Percentiles rank a stretch among this genome's conserved stretches.
Evolutionary conservation across 2,113 vertebrate genomes (phyloP).

Genomic region (Piaya cayana): DNA sequence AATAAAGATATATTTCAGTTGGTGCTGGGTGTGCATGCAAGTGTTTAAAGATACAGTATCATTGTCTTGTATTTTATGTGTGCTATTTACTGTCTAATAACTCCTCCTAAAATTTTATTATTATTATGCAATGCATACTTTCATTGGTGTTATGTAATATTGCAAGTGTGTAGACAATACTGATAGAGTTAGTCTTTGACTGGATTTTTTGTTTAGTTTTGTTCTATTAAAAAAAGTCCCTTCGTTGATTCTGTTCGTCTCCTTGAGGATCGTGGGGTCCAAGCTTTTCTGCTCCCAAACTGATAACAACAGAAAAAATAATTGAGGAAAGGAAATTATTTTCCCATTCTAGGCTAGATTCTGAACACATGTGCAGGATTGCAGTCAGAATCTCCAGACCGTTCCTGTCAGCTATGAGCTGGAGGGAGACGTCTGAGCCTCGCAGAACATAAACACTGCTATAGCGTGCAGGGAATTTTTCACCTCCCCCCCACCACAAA

Average conservation of each 20-base stretch:
- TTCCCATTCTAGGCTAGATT: slow-evolving; percentile 74
- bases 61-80: slow-evolving; percentile 77
- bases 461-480: slow-evolving; percentile 61
- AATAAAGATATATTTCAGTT: slow-evolving; percentile 82
- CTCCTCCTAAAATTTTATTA: slow-evolving; percentile 75
- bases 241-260: slow-evolving; percentile 35
- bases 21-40: slow-evolving; percentile 83
- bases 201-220: slow-evolving; percentile 58
- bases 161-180: slow-evolving; percentile 73
- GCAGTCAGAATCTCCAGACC: slow-evolving; percentile 75
- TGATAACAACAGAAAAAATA: slow-evolving; percentile 62
- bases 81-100: slow-evolving; percentile 77
- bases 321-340: slow-evolving; percentile 68
- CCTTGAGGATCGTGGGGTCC: slow-evolving; percentile 59
- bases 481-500: background rate
- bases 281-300: slow-evolving; percentile 70
- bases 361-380: slow-evolving; percentile 79
- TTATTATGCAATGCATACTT: slow-evolving; percentile 77
- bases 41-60: slow-evolving; percentile 80
- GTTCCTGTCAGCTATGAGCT: slow-evolving; percentile 80
- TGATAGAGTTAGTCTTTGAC: slow-evolving; percentile 69
- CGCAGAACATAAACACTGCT: slow-evolving; percentile 76
- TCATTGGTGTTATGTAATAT: slow-evolving; percentile 76
- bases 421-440: slow-evolving; percentile 78
- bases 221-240: slow-evolving; percentile 45